Conservation (phyloP, 2,113 vertebrate genomes). For the Rutilus rutilus region DNA sequence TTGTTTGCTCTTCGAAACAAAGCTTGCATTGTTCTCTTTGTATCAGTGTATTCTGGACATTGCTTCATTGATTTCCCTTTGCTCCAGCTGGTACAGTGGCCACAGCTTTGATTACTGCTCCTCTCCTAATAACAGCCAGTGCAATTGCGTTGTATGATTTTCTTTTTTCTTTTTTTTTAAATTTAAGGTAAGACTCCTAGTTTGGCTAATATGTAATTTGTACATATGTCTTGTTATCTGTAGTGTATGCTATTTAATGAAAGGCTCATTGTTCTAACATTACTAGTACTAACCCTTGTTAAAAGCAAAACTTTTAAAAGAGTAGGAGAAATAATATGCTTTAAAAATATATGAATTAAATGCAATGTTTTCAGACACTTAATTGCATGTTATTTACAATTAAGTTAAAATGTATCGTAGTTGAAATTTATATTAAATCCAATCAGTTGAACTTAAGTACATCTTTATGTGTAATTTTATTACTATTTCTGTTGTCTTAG, state of each 20-base stretch:
- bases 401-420: background rate
- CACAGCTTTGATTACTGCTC: slow-evolving; percentile 43
- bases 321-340: background rate
- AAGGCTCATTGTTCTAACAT: background rate
- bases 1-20: slow-evolving; percentile 60
- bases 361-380: background rate
- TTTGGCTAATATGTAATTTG: background rate
- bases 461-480: background rate
- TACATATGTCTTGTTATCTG: background rate
- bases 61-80: slow-evolving; percentile 58
- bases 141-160: background rate
- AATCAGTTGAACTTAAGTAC: background rate
- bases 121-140: background rate
- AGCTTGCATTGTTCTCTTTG: slow-evolving; percentile 63
- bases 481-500: background rate
- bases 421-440: background rate
- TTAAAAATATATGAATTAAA: background rate
- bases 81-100: slow-evolving; percentile 41
- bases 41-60: slow-evolving; percentile 60
- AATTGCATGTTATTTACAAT: background rate
- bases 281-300: background rate
- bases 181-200: slow-evolving; percentile 20
- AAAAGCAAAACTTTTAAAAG: background rate
- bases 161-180: background rate
- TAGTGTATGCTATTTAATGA: background rate